Conservation (phyloP, 2,888 invertebrate genomes). For the Camptogramma bilineatum region DNA sequence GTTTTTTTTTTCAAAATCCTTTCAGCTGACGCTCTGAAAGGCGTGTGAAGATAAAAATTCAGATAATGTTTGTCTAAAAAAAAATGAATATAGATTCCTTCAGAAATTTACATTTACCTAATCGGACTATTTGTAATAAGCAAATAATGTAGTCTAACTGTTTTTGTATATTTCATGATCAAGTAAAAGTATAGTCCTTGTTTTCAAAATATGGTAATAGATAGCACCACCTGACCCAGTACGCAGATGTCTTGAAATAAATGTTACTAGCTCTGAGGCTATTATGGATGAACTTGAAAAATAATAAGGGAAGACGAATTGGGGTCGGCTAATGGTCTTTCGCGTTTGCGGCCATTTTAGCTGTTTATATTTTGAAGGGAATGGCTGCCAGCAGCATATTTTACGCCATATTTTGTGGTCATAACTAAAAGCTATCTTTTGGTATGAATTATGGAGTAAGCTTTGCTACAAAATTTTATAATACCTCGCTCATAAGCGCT, state of each 20-base stretch:
- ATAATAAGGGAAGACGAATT: slow-evolving; percentile 47
- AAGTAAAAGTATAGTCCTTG: neutral
- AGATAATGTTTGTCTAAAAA: too few species aligned
- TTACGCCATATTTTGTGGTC: slow-evolving; percentile 21
- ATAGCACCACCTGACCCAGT: neutral
- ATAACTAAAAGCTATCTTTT: slow-evolving; percentile 21
- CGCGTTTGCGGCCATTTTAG: slow-evolving; percentile 37
- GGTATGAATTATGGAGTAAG: slow-evolving; percentile 20
- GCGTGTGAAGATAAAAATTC: too few species aligned
- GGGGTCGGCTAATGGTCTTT: slow-evolving; percentile 45
- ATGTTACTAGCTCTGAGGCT: slow-evolving; percentile 14
- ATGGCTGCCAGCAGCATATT: slow-evolving; percentile 17
- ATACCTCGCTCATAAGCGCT: neutral
- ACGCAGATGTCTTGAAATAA: neutral
- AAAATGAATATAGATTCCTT: too few species aligned
- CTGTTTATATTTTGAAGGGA: slow-evolving; percentile 39
- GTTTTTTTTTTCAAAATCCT: neutral
- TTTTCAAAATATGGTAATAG: neutral
- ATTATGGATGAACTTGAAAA: slow-evolving; percentile 47
- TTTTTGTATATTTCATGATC: neutral
- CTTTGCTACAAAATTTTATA: slow-evolving; percentile 6
- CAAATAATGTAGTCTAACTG: too few species aligned
- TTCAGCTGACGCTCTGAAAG: too few species aligned
- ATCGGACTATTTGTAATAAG: too few species aligned
- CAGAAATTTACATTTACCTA: too few species aligned